Conservation (phyloP, 2,113 vertebrate species). For the Muscicapa adusta region DNA sequence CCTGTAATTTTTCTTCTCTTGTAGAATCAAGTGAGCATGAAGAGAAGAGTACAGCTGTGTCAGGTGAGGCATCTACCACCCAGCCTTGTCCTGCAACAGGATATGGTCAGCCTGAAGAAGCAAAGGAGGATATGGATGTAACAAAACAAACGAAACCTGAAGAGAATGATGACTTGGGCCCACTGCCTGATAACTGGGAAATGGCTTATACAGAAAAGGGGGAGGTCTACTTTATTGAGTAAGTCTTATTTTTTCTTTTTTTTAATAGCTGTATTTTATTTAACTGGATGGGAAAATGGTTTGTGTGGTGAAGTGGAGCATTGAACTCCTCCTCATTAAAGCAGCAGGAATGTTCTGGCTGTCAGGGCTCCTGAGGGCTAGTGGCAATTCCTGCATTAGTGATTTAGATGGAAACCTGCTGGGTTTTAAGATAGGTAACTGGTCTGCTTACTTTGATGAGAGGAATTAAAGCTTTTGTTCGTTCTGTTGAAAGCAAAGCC, state of each 20-base stretch:
- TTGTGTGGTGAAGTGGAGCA: not conserved
- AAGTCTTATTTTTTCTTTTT: constrained; percentile 67
- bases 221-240: constrained; percentile 99
- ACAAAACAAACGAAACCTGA: constrained; percentile 81
- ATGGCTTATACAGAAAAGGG: constrained; percentile 99
- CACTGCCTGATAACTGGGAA: constrained; percentile 97
- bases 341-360: not conserved
- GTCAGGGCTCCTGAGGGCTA: not conserved
- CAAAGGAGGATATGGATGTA: constrained; percentile 82
- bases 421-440: not conserved
- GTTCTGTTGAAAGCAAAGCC: not conserved
- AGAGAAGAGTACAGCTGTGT: constrained; percentile 87
- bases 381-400: not conserved
- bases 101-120: constrained; percentile 78
- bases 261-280: not conserved
- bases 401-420: not conserved
- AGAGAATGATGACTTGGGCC: constrained; percentile 87
- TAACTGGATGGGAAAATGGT: not conserved
- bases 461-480: not conserved
- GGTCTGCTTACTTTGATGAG: not conserved
- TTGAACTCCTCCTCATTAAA: not conserved
- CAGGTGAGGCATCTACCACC: constrained; percentile 76
- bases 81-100: constrained; percentile 81
- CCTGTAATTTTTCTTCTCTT: constrained; percentile 21
- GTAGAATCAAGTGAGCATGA: constrained; percentile 96